A percentile compares a stretch with the other conserved stretches of the same genome.
Conservation (phyloP, 2,113 vertebrate species). For the Pedionomus torquatus region DNA sequence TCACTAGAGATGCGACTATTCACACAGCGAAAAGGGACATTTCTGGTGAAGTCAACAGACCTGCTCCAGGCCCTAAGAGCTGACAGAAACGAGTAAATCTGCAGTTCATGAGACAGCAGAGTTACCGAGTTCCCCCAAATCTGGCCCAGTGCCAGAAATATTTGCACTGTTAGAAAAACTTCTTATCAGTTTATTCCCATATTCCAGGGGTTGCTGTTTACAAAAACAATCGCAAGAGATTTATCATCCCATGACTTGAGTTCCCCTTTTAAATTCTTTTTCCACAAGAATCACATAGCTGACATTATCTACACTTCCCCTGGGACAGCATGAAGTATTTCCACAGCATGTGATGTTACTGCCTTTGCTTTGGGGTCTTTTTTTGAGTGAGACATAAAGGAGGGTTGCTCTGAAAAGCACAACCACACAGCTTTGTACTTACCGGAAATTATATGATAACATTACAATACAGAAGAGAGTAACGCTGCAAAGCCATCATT, state of each 20-base stretch:
- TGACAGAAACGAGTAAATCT: neutral
- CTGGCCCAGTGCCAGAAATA: neutral
- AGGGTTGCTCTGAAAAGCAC: neutral
- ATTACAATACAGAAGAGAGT: neutral
- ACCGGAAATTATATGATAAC: accelerated
- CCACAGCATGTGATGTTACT: neutral
- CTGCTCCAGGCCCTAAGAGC: neutral
- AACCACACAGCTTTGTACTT: neutral
- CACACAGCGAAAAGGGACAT: neutral
- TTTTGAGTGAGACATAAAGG: neutral
- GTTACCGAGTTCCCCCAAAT: neutral
- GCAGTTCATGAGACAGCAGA: neutral
- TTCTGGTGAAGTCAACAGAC: neutral
- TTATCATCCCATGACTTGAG: neutral
- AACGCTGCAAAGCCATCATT: neutral
- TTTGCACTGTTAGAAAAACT: neutral
- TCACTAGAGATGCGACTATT: accelerated
- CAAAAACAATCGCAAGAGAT: neutral
- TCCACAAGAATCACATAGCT: neutral
- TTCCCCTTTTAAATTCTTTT: neutral
- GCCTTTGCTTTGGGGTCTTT: neutral
- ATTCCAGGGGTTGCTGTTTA: neutral
- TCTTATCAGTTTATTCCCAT: neutral
- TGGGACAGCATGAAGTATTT: neutral
- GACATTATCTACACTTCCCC: neutral